A percentile compares a stretch with the other conserved stretches of the same genome.
Conservation (phyloP, 2,797 vertebrate species). For the Diplodus puntazzo region DNA sequence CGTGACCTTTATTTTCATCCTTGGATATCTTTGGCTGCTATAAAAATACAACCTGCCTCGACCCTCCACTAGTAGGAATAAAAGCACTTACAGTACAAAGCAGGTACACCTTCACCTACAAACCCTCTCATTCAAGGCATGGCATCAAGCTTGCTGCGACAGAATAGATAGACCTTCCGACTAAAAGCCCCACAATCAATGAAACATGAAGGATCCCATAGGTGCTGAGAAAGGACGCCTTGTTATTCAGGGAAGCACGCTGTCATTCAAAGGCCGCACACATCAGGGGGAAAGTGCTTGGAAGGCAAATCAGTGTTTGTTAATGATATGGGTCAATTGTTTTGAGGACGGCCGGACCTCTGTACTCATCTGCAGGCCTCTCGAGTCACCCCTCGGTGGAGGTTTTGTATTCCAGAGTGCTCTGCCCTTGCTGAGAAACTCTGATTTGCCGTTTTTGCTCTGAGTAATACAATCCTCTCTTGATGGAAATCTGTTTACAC, state of each 20-base stretch:
- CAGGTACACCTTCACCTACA: constrained; percentile 60
- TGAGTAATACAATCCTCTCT: constrained; percentile 64
- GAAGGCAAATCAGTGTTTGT: constrained; percentile 72
- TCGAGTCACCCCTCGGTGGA: constrained; percentile 42
- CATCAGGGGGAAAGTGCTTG: constrained; percentile 63
- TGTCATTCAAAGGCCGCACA: constrained; percentile 69
- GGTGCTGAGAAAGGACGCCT: constrained; percentile 61
- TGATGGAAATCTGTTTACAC: constrained; percentile 67
- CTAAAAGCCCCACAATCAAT: constrained; percentile 81
- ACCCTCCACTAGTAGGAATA: constrained; percentile 43
- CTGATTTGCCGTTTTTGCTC: constrained; percentile 53
- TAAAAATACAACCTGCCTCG: constrained; percentile 47
- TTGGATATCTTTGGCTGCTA: constrained; percentile 41
- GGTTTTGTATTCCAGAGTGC: constrained; percentile 66
- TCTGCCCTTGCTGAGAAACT: constrained; percentile 69
- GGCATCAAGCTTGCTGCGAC: constrained; percentile 54
- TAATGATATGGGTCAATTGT: constrained; percentile 77
- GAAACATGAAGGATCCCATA: constrained; percentile 79
- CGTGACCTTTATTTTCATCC: constrained; percentile 42
- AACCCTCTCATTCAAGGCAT: constrained; percentile 51
- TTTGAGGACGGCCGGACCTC: constrained; percentile 68
- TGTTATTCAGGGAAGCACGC: constrained; percentile 68
- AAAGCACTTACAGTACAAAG: constrained; percentile 68
- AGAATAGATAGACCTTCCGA: constrained; percentile 59
- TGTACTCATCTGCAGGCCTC: constrained; percentile 62